phyloP scores from a whole-genome alignment of 2,113 vertebrate species.

The Irena cyanogastra region DNA sequence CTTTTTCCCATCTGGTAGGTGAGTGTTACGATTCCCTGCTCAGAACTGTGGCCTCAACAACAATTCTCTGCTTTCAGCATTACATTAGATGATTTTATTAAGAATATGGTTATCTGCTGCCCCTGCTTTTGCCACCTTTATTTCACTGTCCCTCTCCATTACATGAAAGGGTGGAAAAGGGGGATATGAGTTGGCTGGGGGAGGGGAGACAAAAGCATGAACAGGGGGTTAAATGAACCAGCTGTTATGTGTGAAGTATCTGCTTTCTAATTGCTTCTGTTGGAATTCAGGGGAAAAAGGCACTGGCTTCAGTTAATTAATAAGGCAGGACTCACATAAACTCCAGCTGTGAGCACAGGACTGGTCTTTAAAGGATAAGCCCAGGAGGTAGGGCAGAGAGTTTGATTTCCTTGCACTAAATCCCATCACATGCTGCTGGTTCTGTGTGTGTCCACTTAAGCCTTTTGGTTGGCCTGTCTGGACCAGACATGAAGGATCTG shows the following conservation, averaged over 20 bases:
- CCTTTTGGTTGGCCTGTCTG: slow-evolving; percentile 29
- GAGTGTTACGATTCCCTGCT: background rate
- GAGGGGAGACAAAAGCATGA: background rate
- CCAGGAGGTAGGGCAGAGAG: slow-evolving; percentile 33
- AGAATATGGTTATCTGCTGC: background rate
- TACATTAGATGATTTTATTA: background rate
- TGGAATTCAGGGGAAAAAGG: slow-evolving; percentile 24
- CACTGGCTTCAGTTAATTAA: slow-evolving; percentile 64
- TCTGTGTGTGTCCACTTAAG: slow-evolving; percentile 34
- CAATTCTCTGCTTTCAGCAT: background rate
- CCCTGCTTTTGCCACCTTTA: background rate
- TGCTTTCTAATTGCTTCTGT: slow-evolving; percentile 64
- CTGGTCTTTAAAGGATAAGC: slow-evolving; percentile 60
- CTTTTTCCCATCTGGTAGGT: background rate
- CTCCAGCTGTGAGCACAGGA: slow-evolving; percentile 68
- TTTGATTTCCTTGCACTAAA: slow-evolving; percentile 47
- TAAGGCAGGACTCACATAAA: slow-evolving; percentile 64
- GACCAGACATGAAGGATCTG: slow-evolving; percentile 12
- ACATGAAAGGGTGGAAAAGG: background rate
- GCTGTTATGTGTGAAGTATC: slow-evolving; percentile 57
- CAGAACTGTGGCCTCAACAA: background rate
- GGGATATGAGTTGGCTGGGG: background rate
- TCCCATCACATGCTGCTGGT: slow-evolving; percentile 35
- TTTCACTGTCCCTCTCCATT: background rate
- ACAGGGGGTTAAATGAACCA: slow-evolving; percentile 30